Evolutionary conservation across 2,113 vertebrate genomes (phyloP), one percentile per base, ranked within the genome.

Genomic region (Microcebus tavaratra): DNA sequence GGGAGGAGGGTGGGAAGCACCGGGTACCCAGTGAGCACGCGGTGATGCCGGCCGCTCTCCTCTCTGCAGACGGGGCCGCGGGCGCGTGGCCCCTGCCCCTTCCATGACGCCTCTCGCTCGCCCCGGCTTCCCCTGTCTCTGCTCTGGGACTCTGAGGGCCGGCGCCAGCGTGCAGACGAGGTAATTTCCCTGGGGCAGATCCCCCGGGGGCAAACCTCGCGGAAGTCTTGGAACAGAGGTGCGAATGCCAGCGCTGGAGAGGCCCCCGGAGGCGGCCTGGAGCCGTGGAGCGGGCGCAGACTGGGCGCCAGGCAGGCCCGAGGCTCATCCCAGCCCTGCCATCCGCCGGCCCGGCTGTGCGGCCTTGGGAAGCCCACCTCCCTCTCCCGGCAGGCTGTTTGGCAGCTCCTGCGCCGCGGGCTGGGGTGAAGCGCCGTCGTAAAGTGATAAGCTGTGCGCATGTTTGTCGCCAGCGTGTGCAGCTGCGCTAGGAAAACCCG

Each of bases 171-270:
- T 78, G 67, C 27, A 67, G 70, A n/a, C 3, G 4, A 81, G 65
- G 6, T 76, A 23, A 88, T 94, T 83, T 91, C 91, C 91, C 82
- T 59, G 14, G 57, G 83, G 96, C 23, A 65, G 14, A 63, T 20
- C 84, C 34, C 89, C 72, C 50, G 70, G 86, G 73, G 78, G 85
- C 57, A 86, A 61, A 72, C 14, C 2, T 57, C 57, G 6, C 0
- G 17, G 82, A 45, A 68, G 31, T 87, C 80, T 91, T 75, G 31
- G 65, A 81, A 36, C 12, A 50, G 81, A 50, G 2, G 11, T 76
- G 73, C 8, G 45, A 48, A 94, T 95, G 83, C 86, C 93, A 72
- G 89, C 39, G 63, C 79, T 83, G 70, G 86, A 39, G 59, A 76
- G 55, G 90, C 50, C 82, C 68, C 78, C 6, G 31, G 86, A 53